Evolutionary conservation across 2,797 vertebrate species (phyloP).

Genomic region (Bovichtus diacanthus): DNA sequence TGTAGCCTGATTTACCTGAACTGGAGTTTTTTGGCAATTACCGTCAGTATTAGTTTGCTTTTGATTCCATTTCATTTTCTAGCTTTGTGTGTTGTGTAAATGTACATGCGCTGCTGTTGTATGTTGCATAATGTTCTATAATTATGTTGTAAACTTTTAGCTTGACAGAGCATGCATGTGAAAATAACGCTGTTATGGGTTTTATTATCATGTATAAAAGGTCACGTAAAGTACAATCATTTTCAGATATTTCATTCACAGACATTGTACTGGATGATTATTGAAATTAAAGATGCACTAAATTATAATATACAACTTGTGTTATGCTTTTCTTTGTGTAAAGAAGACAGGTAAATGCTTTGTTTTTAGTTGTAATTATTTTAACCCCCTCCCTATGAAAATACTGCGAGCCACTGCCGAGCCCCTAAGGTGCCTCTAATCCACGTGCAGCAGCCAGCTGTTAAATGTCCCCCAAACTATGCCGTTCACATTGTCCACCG

Average conservation of each 20-base stretch:
- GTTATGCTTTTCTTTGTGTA: slow-evolving; percentile 9
- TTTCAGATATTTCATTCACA: slow-evolving; percentile 65
- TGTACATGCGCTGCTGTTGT: slow-evolving; percentile 67
- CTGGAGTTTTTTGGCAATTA: slow-evolving; percentile 40
- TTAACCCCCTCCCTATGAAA: slow-evolving; percentile 54
- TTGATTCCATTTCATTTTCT: slow-evolving; percentile 49
- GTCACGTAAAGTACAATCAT: slow-evolving; percentile 70
- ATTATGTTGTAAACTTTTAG: slow-evolving; percentile 62
- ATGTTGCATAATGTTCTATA: slow-evolving; percentile 64
- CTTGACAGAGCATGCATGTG: slow-evolving; percentile 59
- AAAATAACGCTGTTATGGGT: slow-evolving; percentile 50
- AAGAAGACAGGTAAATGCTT: slow-evolving; percentile 36
- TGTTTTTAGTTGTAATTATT: slow-evolving; percentile 41
- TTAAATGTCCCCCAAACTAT: slow-evolving; percentile 79
- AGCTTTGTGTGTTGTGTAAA: slow-evolving; percentile 62
- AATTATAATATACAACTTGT: slow-evolving; percentile 64
- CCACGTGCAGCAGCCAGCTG: slow-evolving; percentile 79
- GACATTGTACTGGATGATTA: slow-evolving; percentile 69
- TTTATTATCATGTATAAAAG: slow-evolving; percentile 65
- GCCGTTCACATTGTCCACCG: slow-evolving; percentile 82
- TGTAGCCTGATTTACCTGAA: slow-evolving; percentile 49
- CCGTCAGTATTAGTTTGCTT: slow-evolving; percentile 60
- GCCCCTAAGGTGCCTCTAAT: slow-evolving; percentile 84
- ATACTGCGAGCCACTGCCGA: slow-evolving; percentile 37
- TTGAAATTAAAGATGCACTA: slow-evolving; percentile 79